Percentiles rank a stretch among this genome's conserved stretches.
Conservation (phyloP, 2,888 invertebrate species). For the Nomada lathburiana region DNA sequence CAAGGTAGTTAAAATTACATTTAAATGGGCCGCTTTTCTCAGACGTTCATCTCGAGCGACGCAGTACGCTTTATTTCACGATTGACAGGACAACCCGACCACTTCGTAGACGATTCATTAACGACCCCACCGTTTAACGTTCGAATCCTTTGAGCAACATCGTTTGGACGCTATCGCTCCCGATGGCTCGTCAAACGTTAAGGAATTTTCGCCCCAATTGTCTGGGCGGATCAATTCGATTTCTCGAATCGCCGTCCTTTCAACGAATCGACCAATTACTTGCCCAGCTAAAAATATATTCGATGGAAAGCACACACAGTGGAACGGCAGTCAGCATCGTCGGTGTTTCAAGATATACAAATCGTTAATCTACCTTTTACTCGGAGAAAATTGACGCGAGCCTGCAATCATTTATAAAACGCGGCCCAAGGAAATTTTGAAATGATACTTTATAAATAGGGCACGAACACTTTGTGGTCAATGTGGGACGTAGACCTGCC, state of each 20-base stretch:
- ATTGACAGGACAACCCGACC: constrained; percentile 49
- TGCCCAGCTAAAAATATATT: constrained; percentile 47
- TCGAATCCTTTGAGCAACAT: constrained; percentile 30
- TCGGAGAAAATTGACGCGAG: constrained; percentile 8
- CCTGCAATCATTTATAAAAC: constrained; percentile 24
- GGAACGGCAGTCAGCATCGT: not conserved
- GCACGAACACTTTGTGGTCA: constrained; percentile 48
- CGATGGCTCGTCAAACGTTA: constrained; percentile 53
- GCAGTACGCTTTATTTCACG: constrained; percentile 15
- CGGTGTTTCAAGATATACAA: constrained; percentile 9
- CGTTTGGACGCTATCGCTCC: constrained; percentile 40
- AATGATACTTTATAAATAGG: constrained; percentile 74
- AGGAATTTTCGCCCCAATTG: constrained; percentile 51
- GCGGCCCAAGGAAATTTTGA: constrained; percentile 43
- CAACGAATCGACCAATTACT: constrained; percentile 18
- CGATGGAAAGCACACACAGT: not conserved
- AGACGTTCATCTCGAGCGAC: not conserved
- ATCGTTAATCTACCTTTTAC: not conserved
- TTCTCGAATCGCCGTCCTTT: constrained; percentile 13
- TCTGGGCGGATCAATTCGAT: constrained; percentile 24
- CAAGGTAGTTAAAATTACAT: not conserved
- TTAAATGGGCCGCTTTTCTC: not conserved
- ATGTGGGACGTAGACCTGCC: constrained; percentile 48
- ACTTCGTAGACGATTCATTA: constrained; percentile 49
- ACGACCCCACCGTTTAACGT: constrained; percentile 53